Base-by-base conservation (phyloP, 2,113 vertebrate genomes). In the Gallinago undulata region DNA sequence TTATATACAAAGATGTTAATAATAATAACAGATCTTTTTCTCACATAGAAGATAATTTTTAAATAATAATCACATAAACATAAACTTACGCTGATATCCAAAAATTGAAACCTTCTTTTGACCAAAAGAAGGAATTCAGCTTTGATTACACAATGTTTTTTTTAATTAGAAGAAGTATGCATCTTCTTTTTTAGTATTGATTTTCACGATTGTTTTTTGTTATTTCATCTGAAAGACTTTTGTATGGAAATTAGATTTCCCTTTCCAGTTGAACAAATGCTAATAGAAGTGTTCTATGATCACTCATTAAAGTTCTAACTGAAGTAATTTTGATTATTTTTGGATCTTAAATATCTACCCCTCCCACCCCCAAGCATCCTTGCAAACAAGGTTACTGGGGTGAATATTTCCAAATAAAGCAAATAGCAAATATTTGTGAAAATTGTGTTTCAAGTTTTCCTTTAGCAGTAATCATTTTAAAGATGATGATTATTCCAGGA, bases 191-290 rank as follows among this genome's bases (percentile, higher is more conserved):
- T 76, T 25, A 57, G 11, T 68, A 51, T 45, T 79, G 66, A 72
- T 57, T 89, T 93, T 94, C 66, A 90, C 70, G 21, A 35, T 39
- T 12, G 39, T 39, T 12, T 39, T 89, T 93, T 84, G 22, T 80
- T 89, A 50, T 95, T 96, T 95, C 45, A 85, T 79, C 77, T 76
- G 39, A 63, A 78, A 91, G 28, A 17, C 74, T 95, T 96, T 91
- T 96, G 53, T 84, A 85, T 96, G 84, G 45, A 91, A 95, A 96
- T 91, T 85, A 93, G 41, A n/a, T 57, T 91, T 89, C n/a, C 19
- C 35, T 91, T 95, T 97, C n/a, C 79, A 82, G 37, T 33, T 75
- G 50, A 89, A 81, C 5, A 89, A 87, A 88, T 57, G 74, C 6
- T 74, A 92, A 91, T 85, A 64, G 35, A 85, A 76, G 31, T 70